Percentiles rank a stretch among this genome's conserved stretches.
phyloP scores from a whole-genome alignment of 2,888 invertebrate species.

The Clepsis dumicolana region DNA sequence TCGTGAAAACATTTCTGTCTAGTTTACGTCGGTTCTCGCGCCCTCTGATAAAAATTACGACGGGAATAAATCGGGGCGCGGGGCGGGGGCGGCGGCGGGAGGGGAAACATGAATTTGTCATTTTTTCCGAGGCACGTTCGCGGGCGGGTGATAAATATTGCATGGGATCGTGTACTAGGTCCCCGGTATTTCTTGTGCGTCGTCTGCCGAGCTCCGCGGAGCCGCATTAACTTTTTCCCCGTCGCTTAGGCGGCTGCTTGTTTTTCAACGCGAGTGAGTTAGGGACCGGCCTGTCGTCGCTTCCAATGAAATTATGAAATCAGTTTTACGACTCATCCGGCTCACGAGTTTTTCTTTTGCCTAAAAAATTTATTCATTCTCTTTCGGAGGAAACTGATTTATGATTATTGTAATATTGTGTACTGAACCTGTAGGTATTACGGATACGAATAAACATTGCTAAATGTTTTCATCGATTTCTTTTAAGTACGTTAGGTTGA shows the following conservation, averaged over 20 bases:
- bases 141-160: slow-evolving; percentile 84
- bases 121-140: slow-evolving; percentile 84
- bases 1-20: slow-evolving; percentile 83
- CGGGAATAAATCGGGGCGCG: slow-evolving; percentile 76
- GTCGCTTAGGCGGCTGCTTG: slow-evolving; percentile 72
- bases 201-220: slow-evolving; percentile 50
- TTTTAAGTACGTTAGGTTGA: neutral
- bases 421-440: neutral
- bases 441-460: neutral
- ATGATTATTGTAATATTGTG: slow-evolving; percentile 5
- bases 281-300: slow-evolving; percentile 74
- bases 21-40: slow-evolving; percentile 74
- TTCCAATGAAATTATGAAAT: slow-evolving; percentile 81
- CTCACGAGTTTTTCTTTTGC: slow-evolving; percentile 64
- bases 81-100: slow-evolving; percentile 57
- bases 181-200: slow-evolving; percentile 69
- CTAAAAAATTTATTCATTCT: slow-evolving; percentile 50
- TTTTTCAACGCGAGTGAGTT: slow-evolving; percentile 76
- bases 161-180: slow-evolving; percentile 68
- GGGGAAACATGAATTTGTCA: slow-evolving; percentile 84
- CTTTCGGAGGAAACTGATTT: slow-evolving; percentile 42
- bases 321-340: slow-evolving; percentile 78
- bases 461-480: neutral
- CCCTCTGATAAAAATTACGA: slow-evolving; percentile 83
- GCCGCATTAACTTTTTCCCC: slow-evolving; percentile 71